Base-by-base conservation (phyloP, 2,888 invertebrate genomes). In the Lepeophtheirus nordmannii region DNA sequence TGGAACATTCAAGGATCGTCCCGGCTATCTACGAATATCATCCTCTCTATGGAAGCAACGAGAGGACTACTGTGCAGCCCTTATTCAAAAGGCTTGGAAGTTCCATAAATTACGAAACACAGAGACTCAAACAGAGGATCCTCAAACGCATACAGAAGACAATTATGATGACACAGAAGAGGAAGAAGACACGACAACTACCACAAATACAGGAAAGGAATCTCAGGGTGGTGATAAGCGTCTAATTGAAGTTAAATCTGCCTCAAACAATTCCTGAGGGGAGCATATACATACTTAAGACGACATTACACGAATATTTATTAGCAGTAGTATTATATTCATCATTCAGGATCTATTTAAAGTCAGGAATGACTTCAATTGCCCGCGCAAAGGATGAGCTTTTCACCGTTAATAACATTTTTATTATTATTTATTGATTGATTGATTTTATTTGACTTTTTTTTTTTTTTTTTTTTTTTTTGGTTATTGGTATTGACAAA, bases 41-140 rank as follows among this genome's bases (percentile, higher is more conserved):
- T 91, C 91, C 67, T 94, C 94, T 69, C 80, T 94, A 72, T 90
- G 89, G 89, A 82, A 94, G 70, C 94, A 94, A 79, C 85, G 94
- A 70, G 94, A 96, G 78, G 92, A 93, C 76, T 93, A 92, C 78
- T 93, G 93, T 78, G 93, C 93, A 71, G 83, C 90, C 71, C 82
- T 93, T 69, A 94, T 96, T 74, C 94, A 96, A 78, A 87, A 88
- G 77, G 90, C 92, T 72, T 94, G 91, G 89, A 83, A 90, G 20
- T 62, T 62, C 62, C 62, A 62, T 40, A 62, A 62, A 40, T 17
- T 62, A 14, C 38, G 62, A 20, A 62, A 62, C 62, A 62, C 62
- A 17, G 62, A 62, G 20, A 62, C 39, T 40, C 62, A 62, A 37
- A 62, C 62, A 17, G 62, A 62, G 39, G 62, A 62, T 10, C 62